Base-by-base conservation (phyloP, 2,113 vertebrate species). In the Turnix velox region DNA sequence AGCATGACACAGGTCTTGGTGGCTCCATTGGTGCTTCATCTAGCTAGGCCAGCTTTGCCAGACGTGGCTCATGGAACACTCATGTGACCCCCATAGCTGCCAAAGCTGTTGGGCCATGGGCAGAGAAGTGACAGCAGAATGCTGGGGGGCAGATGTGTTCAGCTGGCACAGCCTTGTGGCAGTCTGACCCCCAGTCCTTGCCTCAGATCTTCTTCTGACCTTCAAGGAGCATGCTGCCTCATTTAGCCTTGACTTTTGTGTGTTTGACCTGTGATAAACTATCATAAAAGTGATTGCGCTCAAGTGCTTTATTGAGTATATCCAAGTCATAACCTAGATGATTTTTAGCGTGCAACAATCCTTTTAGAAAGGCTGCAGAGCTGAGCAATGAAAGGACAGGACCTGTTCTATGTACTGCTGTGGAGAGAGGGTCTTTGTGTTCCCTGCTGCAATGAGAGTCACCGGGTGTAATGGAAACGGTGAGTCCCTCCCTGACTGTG, bases 101-200 rank as follows among this genome's bases (percentile, higher is more conserved):
- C 42, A 72, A 40, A 75, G 28, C 89, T 57, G 37, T 31, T 28
- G 42, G 33, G 40, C 66, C 11, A 4, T 0, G 28, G 55, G 5
- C 4, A 2, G 40, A 31, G 71, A 48, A 72, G 78, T 33, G 45
- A 16, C 4, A 57, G 40, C 37, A 52, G 61, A 40, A 25, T 5
- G 30, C 75, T 35, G 79, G 67, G 83, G 37, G 58, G 67, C 33
- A 68, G 46, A 37, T 68, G 33, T 19, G 66, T 91, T 78, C 69
- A 48, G 61, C 78, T 91, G 78, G 74, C 81, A 54, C 30, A 79
- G 69, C 35, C 22, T 54, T 6, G 1, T 15, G 52, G 35, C 73
- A 91, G 69, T 40, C 45, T 92, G 87, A 91, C 74, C 84, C 65
- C 66, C 84, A 81, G 65, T 92, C 93, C 92, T 94, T 91, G 84